Conservation (phyloP, 2,797 vertebrate genomes). For the Schizopygopsis malacanthus region DNA sequence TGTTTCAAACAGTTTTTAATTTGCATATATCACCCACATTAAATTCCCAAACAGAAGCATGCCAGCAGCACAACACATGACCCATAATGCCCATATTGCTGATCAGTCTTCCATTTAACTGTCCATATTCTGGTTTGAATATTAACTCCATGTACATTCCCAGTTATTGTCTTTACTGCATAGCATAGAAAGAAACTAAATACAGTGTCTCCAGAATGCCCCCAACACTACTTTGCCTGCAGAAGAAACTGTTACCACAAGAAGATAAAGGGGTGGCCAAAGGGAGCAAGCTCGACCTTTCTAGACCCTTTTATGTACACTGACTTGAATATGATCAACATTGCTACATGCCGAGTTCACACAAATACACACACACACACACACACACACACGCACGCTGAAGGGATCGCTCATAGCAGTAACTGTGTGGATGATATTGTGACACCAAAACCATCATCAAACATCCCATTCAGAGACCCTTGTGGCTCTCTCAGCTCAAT, state of each 20-base stretch:
- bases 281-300: neutral
- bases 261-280: neutral
- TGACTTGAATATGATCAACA: neutral
- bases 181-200: neutral
- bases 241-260: neutral
- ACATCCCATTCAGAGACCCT: neutral
- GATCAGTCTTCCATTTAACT: neutral
- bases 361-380: neutral
- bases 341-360: neutral
- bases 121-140: neutral
- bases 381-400: neutral
- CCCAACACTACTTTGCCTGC: neutral
- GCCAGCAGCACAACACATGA: neutral
- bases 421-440: neutral
- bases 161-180: neutral
- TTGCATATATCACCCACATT: neutral
- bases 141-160: neutral
- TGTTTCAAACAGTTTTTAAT: constrained; percentile 1
- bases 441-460: neutral
- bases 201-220: neutral
- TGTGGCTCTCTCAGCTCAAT: neutral
- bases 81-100: neutral
- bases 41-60: neutral
- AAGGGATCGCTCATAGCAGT: neutral
- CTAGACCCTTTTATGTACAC: neutral